Evolutionary conservation across 2,888 invertebrate species (phyloP).

Genomic region (Molorchus minor): DNA sequence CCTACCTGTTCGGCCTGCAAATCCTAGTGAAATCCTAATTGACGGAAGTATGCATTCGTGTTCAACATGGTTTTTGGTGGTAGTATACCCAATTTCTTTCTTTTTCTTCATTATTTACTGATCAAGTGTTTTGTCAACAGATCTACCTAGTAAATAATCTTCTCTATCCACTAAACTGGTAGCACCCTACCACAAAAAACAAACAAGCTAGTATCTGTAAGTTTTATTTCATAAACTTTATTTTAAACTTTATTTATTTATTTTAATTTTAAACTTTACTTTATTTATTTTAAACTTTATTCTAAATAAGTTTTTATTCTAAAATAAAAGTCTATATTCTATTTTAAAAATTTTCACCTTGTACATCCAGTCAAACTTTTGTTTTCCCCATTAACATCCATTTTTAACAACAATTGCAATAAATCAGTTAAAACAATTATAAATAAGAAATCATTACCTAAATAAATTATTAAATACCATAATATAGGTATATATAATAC

Average conservation of each 20-base stretch:
- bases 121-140: slow-evolving; percentile 83
- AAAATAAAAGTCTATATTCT: too few relatives aligned
- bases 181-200: slow-evolving; percentile 63
- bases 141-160: slow-evolving; percentile 86
- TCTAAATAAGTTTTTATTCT: too few relatives aligned
- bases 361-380: slow-evolving; percentile 90
- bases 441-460: too few relatives aligned
- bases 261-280: too few relatives aligned
- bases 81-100: slow-evolving; percentile 56
- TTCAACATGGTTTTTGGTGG: slow-evolving; percentile 74
- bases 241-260: too few relatives aligned
- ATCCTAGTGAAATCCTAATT: slow-evolving; percentile 65
- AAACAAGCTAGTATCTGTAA: neutral
- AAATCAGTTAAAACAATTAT: too few relatives aligned
- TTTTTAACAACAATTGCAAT: slow-evolving; percentile 23
- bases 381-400: slow-evolving; percentile 60
- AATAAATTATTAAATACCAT: too few relatives aligned
- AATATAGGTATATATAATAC: too few relatives aligned
- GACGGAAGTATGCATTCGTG: slow-evolving; percentile 83
- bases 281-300: too few relatives aligned
- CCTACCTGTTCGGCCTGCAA: slow-evolving; percentile 55
- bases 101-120: slow-evolving; percentile 70
- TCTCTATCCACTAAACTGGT: slow-evolving; percentile 78
- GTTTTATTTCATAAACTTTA: neutral
- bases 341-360: slow-evolving; percentile 66